These are phyloP conservation scores for Silurus asotus DNA, from an alignment of 2,113 vertebrate genomes.

Conservation along the genomic window DNA sequence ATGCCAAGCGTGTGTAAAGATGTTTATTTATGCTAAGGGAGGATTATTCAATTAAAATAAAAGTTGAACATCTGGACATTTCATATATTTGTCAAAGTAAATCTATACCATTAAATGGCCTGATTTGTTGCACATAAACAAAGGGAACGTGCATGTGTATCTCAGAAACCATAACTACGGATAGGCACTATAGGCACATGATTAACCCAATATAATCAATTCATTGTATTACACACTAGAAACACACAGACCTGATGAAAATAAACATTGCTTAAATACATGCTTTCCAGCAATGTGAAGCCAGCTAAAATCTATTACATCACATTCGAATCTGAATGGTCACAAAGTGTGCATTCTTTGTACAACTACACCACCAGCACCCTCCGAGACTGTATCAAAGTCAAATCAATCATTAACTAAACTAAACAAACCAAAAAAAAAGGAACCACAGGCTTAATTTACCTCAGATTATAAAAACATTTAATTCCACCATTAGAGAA, in stretches of 20 bases:
- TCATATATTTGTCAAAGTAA: no score
- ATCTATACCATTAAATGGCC: no score
- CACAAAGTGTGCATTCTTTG: background rate
- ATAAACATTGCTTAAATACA: background rate
- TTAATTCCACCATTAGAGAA: background rate
- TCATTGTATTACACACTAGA: background rate
- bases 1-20: no score
- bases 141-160: no score
- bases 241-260: background rate
- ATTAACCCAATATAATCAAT: background rate
- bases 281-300: background rate
- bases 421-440: background rate
- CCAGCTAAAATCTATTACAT: background rate
- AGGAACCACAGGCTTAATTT: background rate
- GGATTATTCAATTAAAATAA: no score
- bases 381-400: background rate
- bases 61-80: no score
- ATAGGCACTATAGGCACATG: background rate
- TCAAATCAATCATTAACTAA: background rate
- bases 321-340: background rate
- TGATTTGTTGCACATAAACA: no score
- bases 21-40: no score
- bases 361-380: background rate
- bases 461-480: background rate
- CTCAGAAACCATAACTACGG: no score